phyloP scores from a whole-genome alignment of 2,888 invertebrate genomes.

The Mimas tiliae region DNA sequence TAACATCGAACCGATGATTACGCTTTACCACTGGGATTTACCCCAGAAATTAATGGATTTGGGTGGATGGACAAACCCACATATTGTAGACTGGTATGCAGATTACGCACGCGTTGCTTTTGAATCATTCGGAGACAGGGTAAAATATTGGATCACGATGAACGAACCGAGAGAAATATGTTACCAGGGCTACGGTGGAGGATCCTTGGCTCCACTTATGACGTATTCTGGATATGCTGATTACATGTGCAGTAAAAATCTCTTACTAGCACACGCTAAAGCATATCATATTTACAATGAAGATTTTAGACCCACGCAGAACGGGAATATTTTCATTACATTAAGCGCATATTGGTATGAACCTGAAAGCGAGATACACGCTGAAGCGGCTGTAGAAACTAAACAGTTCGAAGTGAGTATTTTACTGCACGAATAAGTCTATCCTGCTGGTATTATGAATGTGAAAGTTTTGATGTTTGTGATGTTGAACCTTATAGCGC shows the following conservation, averaged over 20 bases:
- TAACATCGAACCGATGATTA: constrained; percentile 85
- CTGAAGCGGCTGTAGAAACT: constrained; percentile 55
- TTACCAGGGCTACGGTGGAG: constrained; percentile 66
- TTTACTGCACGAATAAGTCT: too few species aligned
- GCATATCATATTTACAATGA: constrained; percentile 64
- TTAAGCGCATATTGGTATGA: constrained; percentile 51
- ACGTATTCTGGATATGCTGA: constrained; percentile 66
- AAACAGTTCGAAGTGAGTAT: constrained; percentile 49
- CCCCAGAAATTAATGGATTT: constrained; percentile 77
- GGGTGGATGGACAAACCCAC: constrained; percentile 79
- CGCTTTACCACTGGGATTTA: constrained; percentile 81
- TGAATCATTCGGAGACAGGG: constrained; percentile 71
- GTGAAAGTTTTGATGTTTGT: too few species aligned
- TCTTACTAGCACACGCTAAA: constrained; percentile 80
- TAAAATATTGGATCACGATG: constrained; percentile 81
- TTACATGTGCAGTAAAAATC: constrained; percentile 73
- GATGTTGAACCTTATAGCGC: too few species aligned
- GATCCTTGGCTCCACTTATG: constrained; percentile 49
- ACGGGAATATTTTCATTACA: constrained; percentile 52
- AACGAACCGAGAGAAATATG: constrained; percentile 77
- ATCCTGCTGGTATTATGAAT: too few species aligned
- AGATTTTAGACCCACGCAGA: constrained; percentile 51
- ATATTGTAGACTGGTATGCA: constrained; percentile 69
- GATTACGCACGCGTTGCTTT: constrained; percentile 72
- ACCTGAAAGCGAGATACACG: constrained; percentile 59